These are phyloP conservation scores for Halichoeres trimaculatus DNA, from an alignment of 2,113 vertebrate species.

Conservation along the genomic window DNA sequence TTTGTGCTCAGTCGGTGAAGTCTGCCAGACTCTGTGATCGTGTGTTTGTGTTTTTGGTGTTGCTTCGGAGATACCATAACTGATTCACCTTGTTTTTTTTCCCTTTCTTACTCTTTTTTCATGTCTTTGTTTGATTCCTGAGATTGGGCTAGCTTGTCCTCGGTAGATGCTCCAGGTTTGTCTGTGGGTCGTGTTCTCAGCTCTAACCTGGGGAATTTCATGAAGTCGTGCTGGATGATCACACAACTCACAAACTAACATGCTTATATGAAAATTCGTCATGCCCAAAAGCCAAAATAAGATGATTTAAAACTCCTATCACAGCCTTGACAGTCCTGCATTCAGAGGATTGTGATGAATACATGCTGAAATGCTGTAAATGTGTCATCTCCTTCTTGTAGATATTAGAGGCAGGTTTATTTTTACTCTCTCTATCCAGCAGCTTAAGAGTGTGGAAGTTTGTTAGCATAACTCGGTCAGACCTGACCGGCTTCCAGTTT, in stretches of 20 bases:
- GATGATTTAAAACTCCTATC: slow-evolving; percentile 47
- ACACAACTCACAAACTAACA: slow-evolving; percentile 30
- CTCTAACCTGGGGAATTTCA: slow-evolving; percentile 14
- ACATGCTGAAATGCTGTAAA: slow-evolving; percentile 16
- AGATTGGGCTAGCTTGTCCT: neutral
- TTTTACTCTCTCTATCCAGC: slow-evolving; percentile 36
- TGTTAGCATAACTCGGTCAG: slow-evolving; percentile 42
- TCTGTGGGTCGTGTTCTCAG: slow-evolving; percentile 6
- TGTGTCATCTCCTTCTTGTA: slow-evolving; percentile 10
- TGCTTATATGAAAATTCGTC: slow-evolving; percentile 23
- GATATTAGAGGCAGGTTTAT: slow-evolving; percentile 52
- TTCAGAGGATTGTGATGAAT: slow-evolving; percentile 29
- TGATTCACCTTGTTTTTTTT: slow-evolving; percentile 35
- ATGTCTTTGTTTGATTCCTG: neutral
- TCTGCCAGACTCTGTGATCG: neutral
- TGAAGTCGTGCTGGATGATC: slow-evolving; percentile 14
- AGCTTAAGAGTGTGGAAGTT: slow-evolving; percentile 29
- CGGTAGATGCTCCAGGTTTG: neutral
- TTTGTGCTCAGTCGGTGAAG: slow-evolving; percentile 16
- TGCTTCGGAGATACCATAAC: slow-evolving; percentile 1
- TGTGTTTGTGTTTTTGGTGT: neutral
- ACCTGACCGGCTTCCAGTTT: slow-evolving; percentile 24
- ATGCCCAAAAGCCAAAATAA: slow-evolving; percentile 40
- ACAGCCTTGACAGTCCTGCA: slow-evolving; percentile 6
- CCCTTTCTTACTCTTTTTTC: neutral